A percentile compares a stretch with the other conserved stretches of the same genome.
Evolutionary conservation across 2,888 invertebrate species (phyloP).

Genomic region (Meta bourneti): DNA sequence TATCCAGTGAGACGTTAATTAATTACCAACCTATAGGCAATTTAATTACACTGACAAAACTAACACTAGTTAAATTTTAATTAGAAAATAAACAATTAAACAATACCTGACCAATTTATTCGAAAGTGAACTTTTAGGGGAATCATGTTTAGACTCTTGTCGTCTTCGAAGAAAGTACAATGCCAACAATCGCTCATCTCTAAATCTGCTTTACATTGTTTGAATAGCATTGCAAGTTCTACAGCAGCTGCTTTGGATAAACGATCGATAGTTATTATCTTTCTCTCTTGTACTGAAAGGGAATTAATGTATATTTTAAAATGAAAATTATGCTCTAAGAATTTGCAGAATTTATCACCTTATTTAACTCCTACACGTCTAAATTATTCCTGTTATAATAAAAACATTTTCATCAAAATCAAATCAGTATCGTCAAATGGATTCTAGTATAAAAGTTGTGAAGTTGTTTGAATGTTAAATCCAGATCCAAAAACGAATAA

Average conservation of each 20-base stretch:
- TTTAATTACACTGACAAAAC: too few relatives aligned
- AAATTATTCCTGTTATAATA: background rate
- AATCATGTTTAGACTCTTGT: background rate
- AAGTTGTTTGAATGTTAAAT: background rate
- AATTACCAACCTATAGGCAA: too few relatives aligned
- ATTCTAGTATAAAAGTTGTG: background rate
- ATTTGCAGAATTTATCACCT: background rate
- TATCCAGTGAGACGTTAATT: too few relatives aligned
- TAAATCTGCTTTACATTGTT: background rate
- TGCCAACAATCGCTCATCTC: background rate
- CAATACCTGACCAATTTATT: background rate
- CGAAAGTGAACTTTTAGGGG: background rate
- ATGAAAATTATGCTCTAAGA: background rate
- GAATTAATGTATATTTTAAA: background rate
- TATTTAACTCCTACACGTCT: background rate
- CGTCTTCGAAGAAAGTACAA: background rate
- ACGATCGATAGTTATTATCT: background rate
- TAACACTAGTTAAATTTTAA: background rate
- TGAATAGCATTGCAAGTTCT: background rate
- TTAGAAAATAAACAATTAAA: background rate
- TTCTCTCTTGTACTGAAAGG: background rate
- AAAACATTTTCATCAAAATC: background rate
- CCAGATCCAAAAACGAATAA: background rate
- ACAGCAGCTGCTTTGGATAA: background rate
- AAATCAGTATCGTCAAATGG: background rate